Percentiles rank a stretch among this genome's conserved stretches.
Evolutionary conservation across 37 sponge, comb jelly and placozoan species (phyloP).

Genomic region (Diacarnus erythraeanus): DNA sequence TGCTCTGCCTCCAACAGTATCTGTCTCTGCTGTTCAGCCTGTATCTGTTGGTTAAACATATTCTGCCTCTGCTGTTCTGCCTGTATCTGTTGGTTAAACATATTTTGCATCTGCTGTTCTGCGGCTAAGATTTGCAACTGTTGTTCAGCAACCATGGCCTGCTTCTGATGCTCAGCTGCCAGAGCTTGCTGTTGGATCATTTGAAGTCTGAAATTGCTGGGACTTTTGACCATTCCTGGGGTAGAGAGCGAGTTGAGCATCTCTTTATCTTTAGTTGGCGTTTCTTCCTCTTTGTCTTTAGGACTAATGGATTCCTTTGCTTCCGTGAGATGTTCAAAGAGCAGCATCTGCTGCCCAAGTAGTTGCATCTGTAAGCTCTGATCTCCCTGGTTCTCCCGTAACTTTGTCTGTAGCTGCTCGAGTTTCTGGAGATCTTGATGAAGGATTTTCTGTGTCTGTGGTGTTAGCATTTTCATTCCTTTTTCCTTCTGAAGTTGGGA

Average conservation of each 20-base stretch:
- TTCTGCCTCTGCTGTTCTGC: conserved; percentile 56
- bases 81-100: conserved; percentile 46
- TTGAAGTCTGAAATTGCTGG: not conserved
- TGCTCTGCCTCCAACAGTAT: conserved; percentile 41
- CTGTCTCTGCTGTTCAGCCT: conserved; percentile 55
- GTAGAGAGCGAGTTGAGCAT: not conserved
- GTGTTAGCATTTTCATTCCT: conserved; percentile 48
- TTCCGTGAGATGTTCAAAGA: conserved; percentile 62
- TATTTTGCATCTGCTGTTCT: conserved; percentile 46
- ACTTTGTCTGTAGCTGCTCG: conserved; percentile 48
- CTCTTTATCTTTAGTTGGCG: not conserved
- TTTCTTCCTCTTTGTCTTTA: not conserved
- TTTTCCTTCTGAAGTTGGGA: conserved; percentile 46
- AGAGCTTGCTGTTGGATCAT: conserved; percentile 41
- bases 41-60: conserved; percentile 30
- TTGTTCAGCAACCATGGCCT: conserved; percentile 41
- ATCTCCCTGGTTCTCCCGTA: conserved; percentile 33
- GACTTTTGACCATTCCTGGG: not conserved
- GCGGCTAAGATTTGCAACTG: conserved; percentile 44
- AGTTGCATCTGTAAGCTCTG: conserved; percentile 48
- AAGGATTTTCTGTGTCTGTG: conserved; percentile 44
- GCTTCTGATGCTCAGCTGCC: conserved; percentile 53
- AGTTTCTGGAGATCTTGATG: conserved; percentile 65
- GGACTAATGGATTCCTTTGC: conserved; percentile 13
- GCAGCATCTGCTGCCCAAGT: conserved; percentile 66